Evolutionary conservation across 2,888 invertebrate species (phyloP), one percentile per base, ranked within the genome.

Genomic region (Callosobruchus maculatus): DNA sequence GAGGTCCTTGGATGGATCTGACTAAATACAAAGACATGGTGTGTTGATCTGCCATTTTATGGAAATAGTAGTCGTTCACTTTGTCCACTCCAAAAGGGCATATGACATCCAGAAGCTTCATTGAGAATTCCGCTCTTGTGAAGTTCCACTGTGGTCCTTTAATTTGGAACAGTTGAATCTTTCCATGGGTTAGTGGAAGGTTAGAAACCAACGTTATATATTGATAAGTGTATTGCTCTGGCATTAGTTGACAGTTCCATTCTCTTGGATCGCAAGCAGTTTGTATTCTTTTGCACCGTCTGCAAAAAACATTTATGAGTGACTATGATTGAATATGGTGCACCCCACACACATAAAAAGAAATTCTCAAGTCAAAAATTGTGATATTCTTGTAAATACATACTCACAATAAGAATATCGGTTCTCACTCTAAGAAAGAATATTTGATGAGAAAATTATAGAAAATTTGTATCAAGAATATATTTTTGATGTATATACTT

Each of bases 191-290:
- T 67, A 96, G 89, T 72, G 93, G 92, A 73, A 95, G 88, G 84
- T 95, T 94, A 22, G 97, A 94, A 0, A 96, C 95, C 82, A 99
- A 93, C 0, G 97, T 95, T 81, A 99, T 94, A 87, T 96, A 98
- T 87, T 98, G 97, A 89, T 94, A 97, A 49, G 96, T 96, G 85
- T 95, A 95, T 72, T 95, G 94, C 70, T 95, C 91, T 0, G 98
- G 97, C 81, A 92, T 92, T 70, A 91, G 91, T 72, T 93, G 89
- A 82, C 98, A 98, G 26, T 91, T 89, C 81, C 89, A 86, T 85
- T 95, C 94, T n/a, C 92, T 90, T 22, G 91, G 88, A 67, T 91
- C 91, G 83, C 97, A 98, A 70, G 90, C 89, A 26, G 91, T 90
- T 73, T 91, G 90, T 30, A 91, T 89, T 73, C 94, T 90, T 73